phyloP scores from a whole-genome alignment of 1,140 invertebrate genomes.

The Aphis craccivora region DNA sequence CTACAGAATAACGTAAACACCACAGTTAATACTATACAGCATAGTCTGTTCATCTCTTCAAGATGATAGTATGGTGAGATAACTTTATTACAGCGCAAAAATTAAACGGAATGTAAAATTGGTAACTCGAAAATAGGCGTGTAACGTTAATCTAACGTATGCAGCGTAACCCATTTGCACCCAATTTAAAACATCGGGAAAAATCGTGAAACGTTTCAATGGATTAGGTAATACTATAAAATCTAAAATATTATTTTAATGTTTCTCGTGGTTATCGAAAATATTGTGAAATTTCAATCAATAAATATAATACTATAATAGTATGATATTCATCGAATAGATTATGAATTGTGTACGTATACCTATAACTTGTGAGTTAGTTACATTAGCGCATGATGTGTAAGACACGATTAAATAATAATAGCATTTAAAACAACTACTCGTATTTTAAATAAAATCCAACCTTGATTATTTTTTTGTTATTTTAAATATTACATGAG shows the following conservation, averaged over 20 bases:
- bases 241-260: too few species aligned
- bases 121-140: neutral
- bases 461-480: neutral
- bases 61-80: neutral
- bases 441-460: neutral
- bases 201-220: too few species aligned
- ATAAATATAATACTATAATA: neutral
- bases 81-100: neutral
- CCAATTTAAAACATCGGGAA: too few species aligned
- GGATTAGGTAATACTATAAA: neutral
- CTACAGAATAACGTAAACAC: slow-evolving; percentile 65
- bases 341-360: neutral
- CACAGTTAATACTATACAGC: neutral
- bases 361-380: neutral
- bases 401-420: neutral
- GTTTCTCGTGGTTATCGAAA: neutral
- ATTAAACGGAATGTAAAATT: neutral
- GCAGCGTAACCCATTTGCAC: neutral
- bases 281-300: neutral
- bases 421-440: neutral
- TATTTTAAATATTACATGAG: neutral
- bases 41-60: neutral
- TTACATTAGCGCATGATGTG: neutral
- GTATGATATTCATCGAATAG: neutral
- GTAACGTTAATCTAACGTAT: neutral